Base-by-base conservation (phyloP, 2,113 vertebrate genomes). In the Pseudorectes ferrugineus region DNA sequence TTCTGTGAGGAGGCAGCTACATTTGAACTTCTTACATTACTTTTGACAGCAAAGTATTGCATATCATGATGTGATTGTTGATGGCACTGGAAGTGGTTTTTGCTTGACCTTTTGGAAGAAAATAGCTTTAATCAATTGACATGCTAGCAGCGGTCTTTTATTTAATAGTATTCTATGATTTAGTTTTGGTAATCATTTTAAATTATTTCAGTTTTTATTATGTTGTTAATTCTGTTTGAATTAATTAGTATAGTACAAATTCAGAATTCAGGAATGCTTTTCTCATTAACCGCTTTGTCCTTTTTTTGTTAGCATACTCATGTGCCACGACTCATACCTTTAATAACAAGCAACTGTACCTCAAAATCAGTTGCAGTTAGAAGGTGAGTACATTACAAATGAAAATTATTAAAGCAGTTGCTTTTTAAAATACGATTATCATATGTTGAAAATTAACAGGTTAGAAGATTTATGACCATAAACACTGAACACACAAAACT, bases 261-360 rank as follows among this genome's bases (percentile, higher is more conserved):
- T 86, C 33, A 49, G 24, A 72, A 74, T 49, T 83, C 25, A 26
- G 31, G 38, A 91, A 75, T 68, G 15, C 19, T 46, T 79, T 78
- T 85, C 24, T 40, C 54, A 43, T 91, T 66, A 75, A 95, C n/a
- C 68, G 11, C 8, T 43, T 46, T 94, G 13, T 70, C 18, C 13
- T 67, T 63, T 59, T 83, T n/a, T 49, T 70, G 16, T 57, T 94
- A 99, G 99, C 99, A 99, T 97, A 99, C 99, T 40, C 99, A 99
- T 23, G 99, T 99, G 89, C 99, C 99, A 76, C 97, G 99, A 74
- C 99, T 99, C 71, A 99, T 99, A 97, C 99, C 99, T 88, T 98
- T 99, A 97, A 99, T 99, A 97, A 99, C 99, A 97, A 99, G 99
- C 95, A 99, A 99, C 98, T 99, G 99, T 98, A 99, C 99, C 24